A percentile compares a stretch with the other conserved stretches of the same genome.
phyloP scores from a whole-genome alignment of 1,140 invertebrate genomes.

The Macrocentrus cingulum region DNA sequence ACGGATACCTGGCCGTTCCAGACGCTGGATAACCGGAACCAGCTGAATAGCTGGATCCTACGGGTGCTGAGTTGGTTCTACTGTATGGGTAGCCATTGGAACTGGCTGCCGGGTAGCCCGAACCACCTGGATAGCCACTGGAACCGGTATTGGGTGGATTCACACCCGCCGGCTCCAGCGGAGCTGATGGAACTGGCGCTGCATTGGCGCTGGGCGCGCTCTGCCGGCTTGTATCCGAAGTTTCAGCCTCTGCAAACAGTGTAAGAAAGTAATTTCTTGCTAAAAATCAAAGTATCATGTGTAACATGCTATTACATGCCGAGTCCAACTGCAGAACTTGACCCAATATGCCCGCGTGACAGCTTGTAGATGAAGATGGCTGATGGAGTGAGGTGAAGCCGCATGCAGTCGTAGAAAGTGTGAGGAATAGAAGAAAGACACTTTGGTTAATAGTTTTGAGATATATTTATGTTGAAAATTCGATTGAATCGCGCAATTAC shows the following conservation, averaged over 20 bases:
- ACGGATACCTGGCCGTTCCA: slow-evolving; percentile 13
- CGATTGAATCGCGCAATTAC: too few species aligned
- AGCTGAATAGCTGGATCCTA: slow-evolving; percentile 15
- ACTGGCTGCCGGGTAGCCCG: slow-evolving; percentile 23
- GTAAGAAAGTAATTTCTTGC: slow-evolving; percentile 26
- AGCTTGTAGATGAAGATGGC: slow-evolving; percentile 13
- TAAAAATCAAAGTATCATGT: slow-evolving; percentile 11
- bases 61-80: slow-evolving; percentile 19
- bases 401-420: background rate
- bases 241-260: slow-evolving; percentile 49
- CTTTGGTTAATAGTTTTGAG: too few species aligned
- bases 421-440: too few species aligned
- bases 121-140: slow-evolving; percentile 28
- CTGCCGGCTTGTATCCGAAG: slow-evolving; percentile 33
- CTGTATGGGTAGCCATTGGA: slow-evolving; percentile 5
- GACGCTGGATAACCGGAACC: slow-evolving; percentile 22
- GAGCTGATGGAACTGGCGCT: slow-evolving; percentile 24
- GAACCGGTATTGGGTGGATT: slow-evolving; percentile 26
- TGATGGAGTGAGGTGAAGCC: too few species aligned
- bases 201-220: slow-evolving; percentile 23
- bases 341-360: slow-evolving; percentile 1
- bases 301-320: slow-evolving; percentile 33
- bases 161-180: slow-evolving; percentile 9
- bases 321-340: slow-evolving; percentile 30
- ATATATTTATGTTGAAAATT: too few species aligned